These are phyloP conservation scores for Melieria picta DNA, from an alignment of 2,888 invertebrate genomes.

Conservation along the genomic window DNA sequence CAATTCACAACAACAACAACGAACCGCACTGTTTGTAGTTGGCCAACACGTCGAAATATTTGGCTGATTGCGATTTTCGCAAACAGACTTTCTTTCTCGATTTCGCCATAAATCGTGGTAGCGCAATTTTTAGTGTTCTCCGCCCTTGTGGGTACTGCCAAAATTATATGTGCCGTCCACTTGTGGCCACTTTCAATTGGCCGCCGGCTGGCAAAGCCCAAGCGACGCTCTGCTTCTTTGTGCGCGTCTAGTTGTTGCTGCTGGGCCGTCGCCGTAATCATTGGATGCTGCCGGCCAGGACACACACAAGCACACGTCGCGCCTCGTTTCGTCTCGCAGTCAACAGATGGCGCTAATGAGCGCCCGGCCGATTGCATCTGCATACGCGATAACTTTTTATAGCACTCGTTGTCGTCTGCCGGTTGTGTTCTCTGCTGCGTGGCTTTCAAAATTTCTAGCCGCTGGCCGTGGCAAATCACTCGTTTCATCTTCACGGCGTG, in stretches of 20 bases:
- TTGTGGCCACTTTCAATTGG: slow-evolving; percentile 19
- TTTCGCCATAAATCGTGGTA: slow-evolving; percentile 15
- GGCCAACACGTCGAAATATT: too few species aligned
- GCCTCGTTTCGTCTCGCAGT: slow-evolving; percentile 30
- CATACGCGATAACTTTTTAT: slow-evolving; percentile 1
- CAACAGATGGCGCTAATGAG: slow-evolving; percentile 43
- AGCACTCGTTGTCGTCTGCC: background rate
- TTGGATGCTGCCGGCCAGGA: slow-evolving; percentile 18
- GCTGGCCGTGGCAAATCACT: background rate
- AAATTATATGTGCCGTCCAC: background rate
- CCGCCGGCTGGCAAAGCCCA: background rate
- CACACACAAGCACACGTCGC: background rate
- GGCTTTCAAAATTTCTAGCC: background rate
- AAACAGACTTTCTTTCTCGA: slow-evolving; percentile 12
- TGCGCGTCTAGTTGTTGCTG: slow-evolving; percentile 7
- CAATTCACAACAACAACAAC: background rate
- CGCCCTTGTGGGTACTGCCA: background rate
- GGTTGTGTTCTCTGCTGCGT: slow-evolving; percentile 26
- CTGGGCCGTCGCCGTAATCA: slow-evolving; percentile 25
- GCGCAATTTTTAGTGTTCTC: background rate
- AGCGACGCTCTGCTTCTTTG: background rate
- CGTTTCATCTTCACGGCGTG: background rate
- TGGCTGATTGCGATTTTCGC: background rate
- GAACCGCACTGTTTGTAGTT: too few species aligned
- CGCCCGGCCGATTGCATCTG: background rate